Conservation (phyloP, 2,797 vertebrate species). For the Dermochelys coriacea region DNA sequence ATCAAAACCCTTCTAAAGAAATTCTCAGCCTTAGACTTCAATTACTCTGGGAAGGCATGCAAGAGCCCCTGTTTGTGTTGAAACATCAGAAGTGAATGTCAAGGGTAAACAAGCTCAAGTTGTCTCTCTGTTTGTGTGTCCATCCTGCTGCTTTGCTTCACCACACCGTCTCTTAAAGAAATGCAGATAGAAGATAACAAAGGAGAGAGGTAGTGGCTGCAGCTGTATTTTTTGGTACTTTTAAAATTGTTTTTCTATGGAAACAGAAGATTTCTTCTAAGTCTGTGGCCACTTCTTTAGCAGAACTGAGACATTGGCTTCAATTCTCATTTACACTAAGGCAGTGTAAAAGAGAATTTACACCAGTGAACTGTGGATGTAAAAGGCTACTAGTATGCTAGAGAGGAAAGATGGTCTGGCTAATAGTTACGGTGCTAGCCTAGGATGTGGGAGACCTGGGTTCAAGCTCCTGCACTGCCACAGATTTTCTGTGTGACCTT, state of each 20-base stretch:
- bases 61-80: slow-evolving; percentile 10
- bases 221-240: background rate
- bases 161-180: background rate
- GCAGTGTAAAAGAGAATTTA: background rate
- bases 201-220: background rate
- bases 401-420: background rate
- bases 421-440: background rate
- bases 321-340: accelerated
- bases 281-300: background rate
- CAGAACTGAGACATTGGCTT: background rate
- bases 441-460: background rate
- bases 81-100: background rate
- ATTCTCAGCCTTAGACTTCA: background rate
- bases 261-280: background rate
- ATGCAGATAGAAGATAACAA: background rate
- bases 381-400: background rate
- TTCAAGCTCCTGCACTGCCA: background rate
- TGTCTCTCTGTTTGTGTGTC: background rate
- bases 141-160: background rate
- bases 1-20: background rate
- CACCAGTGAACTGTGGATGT: background rate
- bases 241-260: background rate
- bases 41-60: background rate
- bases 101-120: background rate
- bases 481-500: background rate